Evolutionary conservation across 2,113 vertebrate species (phyloP).

Genomic region (Pleuronectes platessa): DNA sequence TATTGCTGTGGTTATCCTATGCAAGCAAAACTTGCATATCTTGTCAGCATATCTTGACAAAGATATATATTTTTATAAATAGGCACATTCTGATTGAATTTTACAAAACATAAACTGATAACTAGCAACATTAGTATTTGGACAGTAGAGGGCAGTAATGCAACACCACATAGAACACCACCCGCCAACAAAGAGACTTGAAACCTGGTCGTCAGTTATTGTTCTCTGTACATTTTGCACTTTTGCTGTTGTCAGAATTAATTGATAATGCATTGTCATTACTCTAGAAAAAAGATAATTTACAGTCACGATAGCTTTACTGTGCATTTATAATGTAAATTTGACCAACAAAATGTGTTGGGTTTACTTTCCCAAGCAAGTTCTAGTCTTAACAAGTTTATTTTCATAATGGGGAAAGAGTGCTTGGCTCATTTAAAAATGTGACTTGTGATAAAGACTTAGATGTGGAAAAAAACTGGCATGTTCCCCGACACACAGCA

Average conservation of each 20-base stretch:
- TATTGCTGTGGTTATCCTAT: neutral
- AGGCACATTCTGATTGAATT: neutral
- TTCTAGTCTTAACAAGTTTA: no score
- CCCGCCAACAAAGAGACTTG: no score
- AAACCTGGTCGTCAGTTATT: no score
- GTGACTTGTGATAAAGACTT: neutral
- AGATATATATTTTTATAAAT: neutral
- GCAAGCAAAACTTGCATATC: neutral
- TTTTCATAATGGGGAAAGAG: no score
- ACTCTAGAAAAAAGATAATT: no score
- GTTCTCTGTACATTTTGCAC: no score
- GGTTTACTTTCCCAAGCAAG: no score
- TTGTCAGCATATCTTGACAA: no score
- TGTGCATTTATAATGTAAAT: neutral
- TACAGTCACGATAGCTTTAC: neutral
- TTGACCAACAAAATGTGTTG: neutral
- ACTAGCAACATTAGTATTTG: neutral
- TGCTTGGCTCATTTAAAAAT: neutral
- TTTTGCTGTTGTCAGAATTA: no score
- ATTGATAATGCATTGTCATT: no score
- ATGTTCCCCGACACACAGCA: neutral
- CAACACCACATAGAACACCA: neutral
- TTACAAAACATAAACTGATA: neutral
- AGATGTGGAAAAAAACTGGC: no score
- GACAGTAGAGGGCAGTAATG: slow-evolving; percentile 50